Evolutionary conservation across 2,888 invertebrate species (phyloP), one percentile per base, ranked within the genome.

Genomic region (Tortrix viridana): DNA sequence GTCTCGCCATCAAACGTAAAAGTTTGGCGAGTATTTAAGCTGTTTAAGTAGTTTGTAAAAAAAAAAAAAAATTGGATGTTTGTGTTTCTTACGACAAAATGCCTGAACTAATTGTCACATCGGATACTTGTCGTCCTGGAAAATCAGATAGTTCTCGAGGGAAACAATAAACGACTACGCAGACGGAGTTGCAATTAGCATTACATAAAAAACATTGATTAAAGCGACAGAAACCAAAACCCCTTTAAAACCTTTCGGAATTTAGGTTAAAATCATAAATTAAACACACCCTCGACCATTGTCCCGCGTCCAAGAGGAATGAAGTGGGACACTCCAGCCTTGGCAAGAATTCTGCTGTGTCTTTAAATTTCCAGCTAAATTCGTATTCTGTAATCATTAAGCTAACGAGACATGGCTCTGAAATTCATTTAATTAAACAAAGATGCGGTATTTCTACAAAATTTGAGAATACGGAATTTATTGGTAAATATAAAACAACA

Each of bases 271-370:
- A 79, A 75, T 72, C 65, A 73, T 81, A 74, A 76, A 77, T 73
- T 81, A 79, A 81, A 81, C 77, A 74, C 74, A 75, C 50, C 26
- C 71, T 32, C 32, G 3, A 32, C 32, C 70, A 71, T 65, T 76
- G 79, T 71, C 60, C 72, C 68, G 70, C 60, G 68, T 72, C 71
- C 75, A 69, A 69, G 71, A 70, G 75, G 75, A 69, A 69, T 65
- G 69, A 73, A 70, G 71, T 84, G 82, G 77, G 75, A 75, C 86
- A 80, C 88, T 88, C 73, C 61, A 76, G 67, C 81, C 75, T 88
- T 91, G 90, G 90, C 90, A 90, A 88, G 88, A 85, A 85, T 84
- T 76, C 77, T 74, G 82, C 82, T 88, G 88, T 90, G 84, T 90
- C 89, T 90, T 89, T 86, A 86, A 88, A 88, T 85, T 85, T 80